A percentile compares a stretch with the other conserved stretches of the same genome.
Evolutionary conservation across 2,797 vertebrate species (phyloP).

Genomic region (Danio tinwini): DNA sequence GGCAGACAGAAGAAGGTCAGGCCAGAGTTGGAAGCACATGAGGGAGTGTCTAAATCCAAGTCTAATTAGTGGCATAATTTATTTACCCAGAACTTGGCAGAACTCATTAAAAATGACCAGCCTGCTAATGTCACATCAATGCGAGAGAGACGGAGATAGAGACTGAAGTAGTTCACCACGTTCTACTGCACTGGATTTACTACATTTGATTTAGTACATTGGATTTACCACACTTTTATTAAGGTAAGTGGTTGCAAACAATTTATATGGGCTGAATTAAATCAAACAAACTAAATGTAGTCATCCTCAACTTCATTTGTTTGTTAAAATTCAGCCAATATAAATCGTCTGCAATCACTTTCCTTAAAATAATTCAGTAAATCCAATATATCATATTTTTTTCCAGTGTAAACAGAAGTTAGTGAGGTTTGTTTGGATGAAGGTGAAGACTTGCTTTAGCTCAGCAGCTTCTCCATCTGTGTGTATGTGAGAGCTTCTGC

Average conservation of each 20-base stretch:
- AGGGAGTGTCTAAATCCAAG: conserved; percentile 56
- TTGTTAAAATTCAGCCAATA: no score
- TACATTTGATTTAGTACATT: no score
- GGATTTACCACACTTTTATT: no score
- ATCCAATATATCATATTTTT: no score
- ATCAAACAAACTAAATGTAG: no score
- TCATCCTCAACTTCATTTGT: no score
- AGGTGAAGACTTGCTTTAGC: conserved; percentile 60
- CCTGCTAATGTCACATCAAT: conserved; percentile 53
- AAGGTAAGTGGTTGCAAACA: no score
- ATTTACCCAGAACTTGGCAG: conserved; percentile 58
- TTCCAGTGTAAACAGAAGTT: conserved; percentile 50
- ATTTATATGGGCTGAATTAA: no score
- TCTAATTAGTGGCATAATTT: conserved; percentile 62
- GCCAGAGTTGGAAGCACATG: conserved; percentile 52
- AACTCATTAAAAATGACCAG: conserved; percentile 63
- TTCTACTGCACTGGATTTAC: not conserved
- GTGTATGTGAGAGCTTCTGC: conserved; percentile 46
- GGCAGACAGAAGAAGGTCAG: conserved; percentile 51
- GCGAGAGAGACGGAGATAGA: conserved; percentile 15
- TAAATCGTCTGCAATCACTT: no score
- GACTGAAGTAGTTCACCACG: conserved; percentile 32
- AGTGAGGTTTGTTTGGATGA: conserved; percentile 68
- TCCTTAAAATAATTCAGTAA: no score
- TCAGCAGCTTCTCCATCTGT: conserved; percentile 69